A percentile compares a stretch with the other conserved stretches of the same genome.
phyloP scores from a whole-genome alignment of 2,888 invertebrate genomes.

The Panopea generosa region DNA sequence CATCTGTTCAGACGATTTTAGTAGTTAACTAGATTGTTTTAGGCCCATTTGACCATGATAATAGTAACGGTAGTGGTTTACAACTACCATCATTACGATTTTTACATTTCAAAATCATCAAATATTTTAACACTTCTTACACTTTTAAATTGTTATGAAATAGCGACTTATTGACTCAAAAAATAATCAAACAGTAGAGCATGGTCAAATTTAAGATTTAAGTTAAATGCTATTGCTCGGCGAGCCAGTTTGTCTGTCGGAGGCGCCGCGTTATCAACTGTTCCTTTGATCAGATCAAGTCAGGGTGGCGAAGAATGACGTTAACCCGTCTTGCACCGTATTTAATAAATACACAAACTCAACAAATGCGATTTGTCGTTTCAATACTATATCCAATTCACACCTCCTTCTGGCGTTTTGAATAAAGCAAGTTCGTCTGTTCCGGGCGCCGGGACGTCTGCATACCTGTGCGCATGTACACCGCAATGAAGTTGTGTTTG shows the following conservation, averaged over 20 bases:
- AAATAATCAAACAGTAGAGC: not conserved
- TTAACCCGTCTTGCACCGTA: slow-evolving; percentile 53
- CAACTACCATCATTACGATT: too few species aligned
- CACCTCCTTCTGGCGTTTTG: slow-evolving; percentile 59
- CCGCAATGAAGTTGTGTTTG: slow-evolving; percentile 25
- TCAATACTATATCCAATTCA: slow-evolving; percentile 68
- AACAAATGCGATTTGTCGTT: slow-evolving; percentile 62
- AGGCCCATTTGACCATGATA: too few species aligned
- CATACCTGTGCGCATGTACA: slow-evolving; percentile 21
- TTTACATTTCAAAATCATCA: too few species aligned
- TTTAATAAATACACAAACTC: slow-evolving; percentile 60
- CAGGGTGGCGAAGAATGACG: slow-evolving; percentile 51
- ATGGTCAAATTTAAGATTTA: not conserved
- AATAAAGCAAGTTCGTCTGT: slow-evolving; percentile 10
- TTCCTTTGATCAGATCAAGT: slow-evolving; percentile 57
- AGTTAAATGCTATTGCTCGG: slow-evolving; percentile 1
- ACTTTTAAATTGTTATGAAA: not conserved
- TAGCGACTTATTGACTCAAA: too few species aligned
- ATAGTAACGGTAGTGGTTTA: too few species aligned
- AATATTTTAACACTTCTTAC: not conserved
- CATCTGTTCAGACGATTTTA: too few species aligned
- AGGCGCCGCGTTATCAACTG: slow-evolving; percentile 57
- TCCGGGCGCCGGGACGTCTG: slow-evolving; percentile 11
- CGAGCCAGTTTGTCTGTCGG: slow-evolving; percentile 53
- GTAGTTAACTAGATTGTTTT: too few species aligned